Evolutionary conservation across 2,888 invertebrate genomes (phyloP).

Genomic region (Acrobasis repandana): DNA sequence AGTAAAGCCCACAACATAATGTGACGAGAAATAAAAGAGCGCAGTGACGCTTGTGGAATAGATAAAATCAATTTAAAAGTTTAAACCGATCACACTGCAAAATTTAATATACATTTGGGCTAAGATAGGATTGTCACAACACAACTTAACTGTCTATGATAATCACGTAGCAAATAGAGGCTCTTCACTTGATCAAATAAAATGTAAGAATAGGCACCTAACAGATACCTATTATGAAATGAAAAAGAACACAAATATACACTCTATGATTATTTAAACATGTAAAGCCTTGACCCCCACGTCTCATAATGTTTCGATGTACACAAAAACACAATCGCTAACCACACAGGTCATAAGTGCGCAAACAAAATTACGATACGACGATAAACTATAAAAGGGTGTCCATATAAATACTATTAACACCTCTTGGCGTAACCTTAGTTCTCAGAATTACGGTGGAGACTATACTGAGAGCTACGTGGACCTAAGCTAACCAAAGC

Average conservation of each 20-base stretch:
- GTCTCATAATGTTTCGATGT: constrained; percentile 6
- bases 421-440: constrained; percentile 36
- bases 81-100: too few species aligned
- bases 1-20: too few species aligned
- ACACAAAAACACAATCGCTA: constrained; percentile 13
- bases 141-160: too few species aligned
- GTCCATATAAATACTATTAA: constrained; percentile 45
- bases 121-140: too few species aligned
- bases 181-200: too few species aligned
- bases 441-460: neutral
- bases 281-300: constrained; percentile 2
- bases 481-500: neutral
- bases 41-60: too few species aligned
- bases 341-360: constrained; percentile 29
- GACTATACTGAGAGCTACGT: neutral
- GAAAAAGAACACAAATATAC: neutral
- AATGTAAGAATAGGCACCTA: too few species aligned
- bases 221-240: neutral
- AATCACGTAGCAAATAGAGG: too few species aligned
- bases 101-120: too few species aligned
- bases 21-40: too few species aligned
- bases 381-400: constrained; percentile 38
- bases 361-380: constrained; percentile 30
- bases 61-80: too few species aligned
- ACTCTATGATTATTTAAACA: neutral